phyloP scores from a whole-genome alignment of 2,113 vertebrate genomes.

The Ceratotherium simum region DNA sequence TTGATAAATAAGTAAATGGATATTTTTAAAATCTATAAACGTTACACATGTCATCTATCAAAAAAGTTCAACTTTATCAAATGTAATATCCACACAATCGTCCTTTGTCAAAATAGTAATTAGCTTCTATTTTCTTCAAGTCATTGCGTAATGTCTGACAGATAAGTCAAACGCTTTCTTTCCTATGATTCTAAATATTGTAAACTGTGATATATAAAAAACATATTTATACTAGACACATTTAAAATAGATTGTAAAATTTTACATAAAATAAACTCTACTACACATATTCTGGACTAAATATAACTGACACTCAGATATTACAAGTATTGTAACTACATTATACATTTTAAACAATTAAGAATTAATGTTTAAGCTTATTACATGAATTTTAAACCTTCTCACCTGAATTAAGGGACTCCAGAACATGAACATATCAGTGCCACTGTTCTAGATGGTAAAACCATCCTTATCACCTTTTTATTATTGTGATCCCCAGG shows the following conservation, averaged over 20 bases:
- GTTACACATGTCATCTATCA: background rate
- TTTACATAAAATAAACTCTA: background rate
- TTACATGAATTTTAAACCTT: background rate
- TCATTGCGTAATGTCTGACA: background rate
- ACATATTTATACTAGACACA: background rate
- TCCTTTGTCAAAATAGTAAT: background rate
- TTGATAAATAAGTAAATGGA: background rate
- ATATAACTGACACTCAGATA: background rate
- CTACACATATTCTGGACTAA: background rate
- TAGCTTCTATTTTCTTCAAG: background rate
- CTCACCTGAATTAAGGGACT: background rate
- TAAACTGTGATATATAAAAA: background rate
- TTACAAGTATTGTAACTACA: background rate
- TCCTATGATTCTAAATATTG: background rate
- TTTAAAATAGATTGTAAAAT: background rate
- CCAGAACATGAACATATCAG: background rate
- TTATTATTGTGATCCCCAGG: background rate
- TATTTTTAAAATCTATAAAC: background rate
- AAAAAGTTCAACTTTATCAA: background rate
- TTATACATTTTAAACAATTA: slow-evolving; percentile 13
- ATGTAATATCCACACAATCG: background rate
- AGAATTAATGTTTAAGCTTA: background rate
- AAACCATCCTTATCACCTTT: background rate
- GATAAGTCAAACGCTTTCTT: background rate
- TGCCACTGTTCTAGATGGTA: background rate